Conservation (phyloP, 2,797 vertebrate genomes). For the Typhlichthys subterraneus region DNA sequence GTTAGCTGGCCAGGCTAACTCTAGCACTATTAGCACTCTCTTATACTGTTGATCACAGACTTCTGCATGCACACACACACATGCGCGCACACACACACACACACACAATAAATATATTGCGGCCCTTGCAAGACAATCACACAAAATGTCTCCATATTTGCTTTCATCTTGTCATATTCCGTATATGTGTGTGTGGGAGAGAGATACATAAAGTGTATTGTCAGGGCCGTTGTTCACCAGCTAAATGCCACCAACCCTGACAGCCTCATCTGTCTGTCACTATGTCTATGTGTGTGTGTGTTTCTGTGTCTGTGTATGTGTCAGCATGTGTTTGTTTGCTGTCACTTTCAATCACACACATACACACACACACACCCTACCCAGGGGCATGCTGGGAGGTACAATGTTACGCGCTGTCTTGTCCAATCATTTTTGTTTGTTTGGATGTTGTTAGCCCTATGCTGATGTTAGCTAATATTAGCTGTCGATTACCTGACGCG, state of each 20-base stretch:
- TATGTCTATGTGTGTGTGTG: constrained; percentile 31
- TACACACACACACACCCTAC: constrained; percentile 16
- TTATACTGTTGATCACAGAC: constrained; percentile 51
- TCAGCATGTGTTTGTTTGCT: constrained; percentile 1
- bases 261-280: constrained; percentile 33
- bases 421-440: constrained; percentile 37
- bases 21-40: constrained; percentile 56
- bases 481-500: background rate
- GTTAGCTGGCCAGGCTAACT: constrained; percentile 59
- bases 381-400: constrained; percentile 37
- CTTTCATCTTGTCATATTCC: constrained; percentile 32
- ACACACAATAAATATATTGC: background rate
- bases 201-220: constrained; percentile 9
- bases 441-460: constrained; percentile 20
- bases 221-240: constrained; percentile 32
- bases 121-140: too few relatives aligned
- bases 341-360: constrained; percentile 37
- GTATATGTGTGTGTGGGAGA: constrained; percentile 21
- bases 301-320: constrained; percentile 7
- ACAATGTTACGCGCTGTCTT: constrained; percentile 23
- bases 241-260: constrained; percentile 56
- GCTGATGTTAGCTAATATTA: constrained; percentile 38
- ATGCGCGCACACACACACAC: background rate
- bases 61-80: constrained; percentile 51
- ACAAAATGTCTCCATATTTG: background rate